Conservation (phyloP, 30 jellyfish, hydroid and myxozoan species). For the Aurelia aurita region DNA sequence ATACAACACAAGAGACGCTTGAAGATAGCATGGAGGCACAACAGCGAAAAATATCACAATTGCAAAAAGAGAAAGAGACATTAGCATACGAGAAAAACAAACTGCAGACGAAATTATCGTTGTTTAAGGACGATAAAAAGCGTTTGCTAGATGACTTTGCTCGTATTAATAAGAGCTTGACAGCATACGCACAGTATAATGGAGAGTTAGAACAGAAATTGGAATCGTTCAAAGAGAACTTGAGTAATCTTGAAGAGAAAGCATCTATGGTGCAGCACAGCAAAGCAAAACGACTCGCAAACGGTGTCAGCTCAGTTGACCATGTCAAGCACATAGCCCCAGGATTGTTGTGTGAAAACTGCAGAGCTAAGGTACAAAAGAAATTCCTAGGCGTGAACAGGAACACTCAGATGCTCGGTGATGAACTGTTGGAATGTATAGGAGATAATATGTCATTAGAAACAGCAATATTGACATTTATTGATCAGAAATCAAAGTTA, state of each 20-base stretch:
- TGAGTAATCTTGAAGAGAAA: constrained; percentile 72
- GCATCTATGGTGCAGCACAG: constrained; percentile 64
- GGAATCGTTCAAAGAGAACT: constrained; percentile 83
- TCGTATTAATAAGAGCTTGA: constrained; percentile 82
- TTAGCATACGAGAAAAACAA: constrained; percentile 84
- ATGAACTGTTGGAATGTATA: constrained; percentile 94
- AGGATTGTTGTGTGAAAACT: constrained; percentile 77
- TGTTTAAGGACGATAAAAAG: constrained; percentile 88
- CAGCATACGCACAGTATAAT: constrained; percentile 91
- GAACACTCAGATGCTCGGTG: constrained; percentile 89
- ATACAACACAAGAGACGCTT: constrained; percentile 82
- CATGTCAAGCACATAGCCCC: constrained; percentile 28
- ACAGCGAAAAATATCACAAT: constrained; percentile 64
- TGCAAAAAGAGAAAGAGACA: constrained; percentile 86
- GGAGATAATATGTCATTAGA: constrained; percentile 93
- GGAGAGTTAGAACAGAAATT: constrained; percentile 83
- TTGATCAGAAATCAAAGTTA: constrained; percentile 83
- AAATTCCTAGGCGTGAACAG: constrained; percentile 83
- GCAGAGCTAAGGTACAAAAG: constrained; percentile 69
- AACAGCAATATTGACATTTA: constrained; percentile 93
- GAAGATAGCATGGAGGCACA: constrained; percentile 91
- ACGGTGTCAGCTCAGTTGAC: constrained; percentile 67
- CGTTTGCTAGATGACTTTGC: constrained; percentile 95
- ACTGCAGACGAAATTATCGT: constrained; percentile 80
- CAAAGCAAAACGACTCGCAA: constrained; percentile 54